Evolutionary conservation across 1,140 invertebrate genomes (phyloP).

Genomic region (Lerema accius): DNA sequence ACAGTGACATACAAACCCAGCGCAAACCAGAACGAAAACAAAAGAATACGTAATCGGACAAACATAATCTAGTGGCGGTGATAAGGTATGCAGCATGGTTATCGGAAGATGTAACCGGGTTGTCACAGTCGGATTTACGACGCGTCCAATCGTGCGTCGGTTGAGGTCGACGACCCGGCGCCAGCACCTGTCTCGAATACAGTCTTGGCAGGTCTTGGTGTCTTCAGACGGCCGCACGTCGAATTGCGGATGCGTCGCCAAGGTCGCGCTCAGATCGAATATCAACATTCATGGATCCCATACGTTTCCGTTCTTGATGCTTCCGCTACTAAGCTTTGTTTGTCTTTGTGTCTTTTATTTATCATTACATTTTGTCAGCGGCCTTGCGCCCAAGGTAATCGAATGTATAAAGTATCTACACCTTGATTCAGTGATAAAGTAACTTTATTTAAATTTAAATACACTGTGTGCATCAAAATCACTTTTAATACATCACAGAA

Average conservation of each 20-base stretch:
- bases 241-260: slow-evolving; percentile 19
- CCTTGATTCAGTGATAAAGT: too few species aligned
- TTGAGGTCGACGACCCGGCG: slow-evolving; percentile 7
- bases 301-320: slow-evolving; percentile 23
- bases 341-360: neutral
- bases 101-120: slow-evolving; percentile 30
- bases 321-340: slow-evolving; percentile 8
- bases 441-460: too few species aligned
- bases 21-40: slow-evolving; percentile 14
- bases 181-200: slow-evolving; percentile 25
- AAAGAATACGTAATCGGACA: slow-evolving; percentile 15
- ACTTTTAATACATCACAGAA: too few species aligned
- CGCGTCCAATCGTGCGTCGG: slow-evolving; percentile 16
- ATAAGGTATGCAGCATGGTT: slow-evolving; percentile 24
- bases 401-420: too few species aligned
- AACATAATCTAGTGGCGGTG: neutral
- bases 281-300: slow-evolving; percentile 14
- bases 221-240: slow-evolving; percentile 17
- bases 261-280: slow-evolving; percentile 23
- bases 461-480: too few species aligned
- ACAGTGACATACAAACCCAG: slow-evolving; percentile 16
- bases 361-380: neutral
- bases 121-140: slow-evolving; percentile 25
- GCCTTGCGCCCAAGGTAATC: too few species aligned
- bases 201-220: slow-evolving; percentile 20